These are phyloP conservation scores for Malurus elegans DNA, from an alignment of 2,113 vertebrate species.

Conservation along the genomic window DNA sequence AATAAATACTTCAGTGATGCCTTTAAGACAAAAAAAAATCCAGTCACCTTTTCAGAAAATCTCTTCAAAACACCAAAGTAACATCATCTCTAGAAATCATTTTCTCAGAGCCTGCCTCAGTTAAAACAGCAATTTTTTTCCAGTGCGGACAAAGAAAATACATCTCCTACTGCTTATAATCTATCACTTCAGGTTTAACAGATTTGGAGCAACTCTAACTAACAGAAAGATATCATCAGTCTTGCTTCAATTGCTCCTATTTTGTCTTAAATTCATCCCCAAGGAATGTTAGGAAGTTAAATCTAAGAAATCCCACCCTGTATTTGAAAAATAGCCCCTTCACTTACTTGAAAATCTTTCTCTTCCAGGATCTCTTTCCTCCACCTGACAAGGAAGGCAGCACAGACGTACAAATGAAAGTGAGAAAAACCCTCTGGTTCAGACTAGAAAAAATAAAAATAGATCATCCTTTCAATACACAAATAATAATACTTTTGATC, in stretches of 20 bases:
- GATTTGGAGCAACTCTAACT: neutral
- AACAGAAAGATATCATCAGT: neutral
- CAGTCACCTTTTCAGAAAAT: neutral
- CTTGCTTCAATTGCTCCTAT: neutral
- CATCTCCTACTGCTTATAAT: neutral
- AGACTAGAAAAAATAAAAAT: constrained; percentile 74
- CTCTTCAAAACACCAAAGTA: neutral
- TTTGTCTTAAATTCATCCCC: neutral
- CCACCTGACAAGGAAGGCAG: constrained; percentile 94
- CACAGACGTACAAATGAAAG: constrained; percentile 96
- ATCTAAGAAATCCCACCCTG: neutral
- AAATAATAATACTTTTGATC: neutral
- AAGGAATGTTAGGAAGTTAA: neutral
- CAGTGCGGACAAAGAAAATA: neutral
- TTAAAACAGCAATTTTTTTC: neutral
- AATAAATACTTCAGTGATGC: neutral
- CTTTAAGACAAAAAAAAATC: neutral
- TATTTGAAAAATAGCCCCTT: neutral
- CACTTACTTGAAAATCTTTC: constrained; percentile 91
- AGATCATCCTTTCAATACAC: neutral
- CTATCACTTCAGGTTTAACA: neutral
- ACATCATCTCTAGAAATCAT: neutral
- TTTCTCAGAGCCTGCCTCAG: neutral
- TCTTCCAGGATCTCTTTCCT: constrained; percentile 86
- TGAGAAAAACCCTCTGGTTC: constrained; percentile 97